phyloP scores from a whole-genome alignment of 1,140 invertebrate genomes.

The Ceratina japonica region DNA sequence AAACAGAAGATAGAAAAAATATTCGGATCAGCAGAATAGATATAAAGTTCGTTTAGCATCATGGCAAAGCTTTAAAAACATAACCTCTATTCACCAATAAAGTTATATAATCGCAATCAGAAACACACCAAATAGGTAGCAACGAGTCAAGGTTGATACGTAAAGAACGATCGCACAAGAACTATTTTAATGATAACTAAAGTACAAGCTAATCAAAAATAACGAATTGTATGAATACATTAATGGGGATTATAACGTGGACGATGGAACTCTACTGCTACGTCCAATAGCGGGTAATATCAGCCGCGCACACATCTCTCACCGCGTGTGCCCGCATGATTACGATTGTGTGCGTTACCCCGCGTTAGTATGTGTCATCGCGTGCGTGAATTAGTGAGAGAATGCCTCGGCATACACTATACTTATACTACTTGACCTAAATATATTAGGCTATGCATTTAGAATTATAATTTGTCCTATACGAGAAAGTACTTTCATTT shows the following conservation, averaged over 20 bases:
- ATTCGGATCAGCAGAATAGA: conserved; percentile 2
- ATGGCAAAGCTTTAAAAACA: conserved; percentile 69
- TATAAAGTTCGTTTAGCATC: conserved; percentile 53
- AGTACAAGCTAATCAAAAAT: conserved; percentile 23
- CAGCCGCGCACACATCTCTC: conserved; percentile 45
- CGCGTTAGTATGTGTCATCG: conserved; percentile 8
- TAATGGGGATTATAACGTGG: conserved; percentile 63
- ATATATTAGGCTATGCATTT: conserved; percentile 48
- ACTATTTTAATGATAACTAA: conserved; percentile 41
- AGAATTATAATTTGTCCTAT: conserved; percentile 25
- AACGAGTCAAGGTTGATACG: conserved; percentile 40
- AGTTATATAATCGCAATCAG: conserved; percentile 73
- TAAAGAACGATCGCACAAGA: conserved; percentile 27
- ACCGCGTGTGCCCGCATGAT: conserved; percentile 34
- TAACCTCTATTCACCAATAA: conserved; percentile 72
- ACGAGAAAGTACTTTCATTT: conserved; percentile 19
- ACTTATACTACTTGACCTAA: conserved; percentile 61
- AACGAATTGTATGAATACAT: conserved; percentile 51
- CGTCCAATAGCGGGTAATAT: conserved; percentile 57
- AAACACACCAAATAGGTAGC: conserved; percentile 56
- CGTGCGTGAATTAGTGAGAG: conserved; percentile 17
- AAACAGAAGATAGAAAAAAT: not conserved
- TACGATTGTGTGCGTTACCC: conserved; percentile 26
- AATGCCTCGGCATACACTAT: conserved; percentile 42
- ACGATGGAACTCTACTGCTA: conserved; percentile 44